Evolutionary conservation across 2,113 vertebrate species (phyloP).

Genomic region (Myanophis thanlyinensis): DNA sequence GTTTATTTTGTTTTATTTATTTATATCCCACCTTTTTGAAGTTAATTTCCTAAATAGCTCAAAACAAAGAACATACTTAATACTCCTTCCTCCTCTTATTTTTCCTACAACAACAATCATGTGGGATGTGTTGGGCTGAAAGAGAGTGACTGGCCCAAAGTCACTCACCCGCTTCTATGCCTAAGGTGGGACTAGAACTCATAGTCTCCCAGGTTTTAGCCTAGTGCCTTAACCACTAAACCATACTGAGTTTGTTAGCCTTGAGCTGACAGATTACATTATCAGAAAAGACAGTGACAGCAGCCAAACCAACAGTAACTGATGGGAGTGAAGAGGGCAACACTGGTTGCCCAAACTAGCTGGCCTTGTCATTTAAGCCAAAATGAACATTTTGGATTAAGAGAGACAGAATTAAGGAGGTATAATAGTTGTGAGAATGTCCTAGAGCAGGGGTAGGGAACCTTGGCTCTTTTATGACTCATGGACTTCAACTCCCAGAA

Average conservation of each 20-base stretch:
- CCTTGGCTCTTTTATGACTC: too few relatives aligned
- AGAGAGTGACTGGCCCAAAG: neutral
- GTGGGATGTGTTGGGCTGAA: neutral
- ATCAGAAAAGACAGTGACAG: neutral
- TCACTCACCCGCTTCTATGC: neutral
- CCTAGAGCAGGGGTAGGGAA: too few relatives aligned
- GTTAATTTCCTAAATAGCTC: neutral
- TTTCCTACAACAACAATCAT: neutral
- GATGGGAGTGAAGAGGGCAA: neutral
- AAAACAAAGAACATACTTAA: neutral
- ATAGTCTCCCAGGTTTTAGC: too few relatives aligned
- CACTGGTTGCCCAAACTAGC: neutral
- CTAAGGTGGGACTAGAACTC: neutral
- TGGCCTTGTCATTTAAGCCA: neutral
- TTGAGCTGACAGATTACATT: neutral
- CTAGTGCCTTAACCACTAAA: neutral
- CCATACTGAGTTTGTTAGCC: neutral
- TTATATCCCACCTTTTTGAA: neutral
- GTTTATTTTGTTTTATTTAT: neutral
- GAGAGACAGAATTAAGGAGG: neutral
- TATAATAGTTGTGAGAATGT: neutral
- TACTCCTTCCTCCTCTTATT: neutral
- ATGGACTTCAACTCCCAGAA: too few relatives aligned
- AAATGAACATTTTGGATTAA: neutral
- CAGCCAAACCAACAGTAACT: neutral